Evolutionary conservation across 2,113 vertebrate species (phyloP).

Genomic region (Mixornis gularis): DNA sequence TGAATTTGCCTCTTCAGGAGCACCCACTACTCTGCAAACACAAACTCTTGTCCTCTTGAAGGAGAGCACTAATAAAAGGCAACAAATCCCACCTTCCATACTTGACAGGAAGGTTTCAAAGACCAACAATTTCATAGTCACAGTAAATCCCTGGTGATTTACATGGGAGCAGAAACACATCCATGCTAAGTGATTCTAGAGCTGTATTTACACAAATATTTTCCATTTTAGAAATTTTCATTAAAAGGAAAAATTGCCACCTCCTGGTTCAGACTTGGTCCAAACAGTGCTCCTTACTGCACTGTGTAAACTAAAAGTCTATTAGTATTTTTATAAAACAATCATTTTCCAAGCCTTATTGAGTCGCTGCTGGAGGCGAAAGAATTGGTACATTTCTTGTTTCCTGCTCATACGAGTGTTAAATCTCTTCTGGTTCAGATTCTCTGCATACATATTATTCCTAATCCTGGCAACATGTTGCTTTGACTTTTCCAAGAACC

Average conservation of each 20-base stretch:
- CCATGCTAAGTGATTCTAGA: background rate
- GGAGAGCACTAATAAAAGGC: background rate
- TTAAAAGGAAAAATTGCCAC: background rate
- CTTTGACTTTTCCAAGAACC: background rate
- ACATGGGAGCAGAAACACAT: background rate
- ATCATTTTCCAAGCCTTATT: background rate
- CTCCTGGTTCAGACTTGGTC: background rate
- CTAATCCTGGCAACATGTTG: background rate
- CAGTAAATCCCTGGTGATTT: background rate
- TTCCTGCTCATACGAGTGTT: background rate
- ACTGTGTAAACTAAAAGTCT: background rate
- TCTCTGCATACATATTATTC: background rate
- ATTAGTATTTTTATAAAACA: background rate
- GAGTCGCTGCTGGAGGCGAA: background rate
- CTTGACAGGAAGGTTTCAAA: background rate
- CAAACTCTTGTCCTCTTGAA: background rate
- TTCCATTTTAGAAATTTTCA: background rate
- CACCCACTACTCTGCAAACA: background rate
- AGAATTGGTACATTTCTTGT: background rate
- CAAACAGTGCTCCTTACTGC: background rate
- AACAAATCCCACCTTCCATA: background rate
- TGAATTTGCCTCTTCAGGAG: background rate
- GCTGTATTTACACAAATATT: background rate
- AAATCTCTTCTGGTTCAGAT: background rate
- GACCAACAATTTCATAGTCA: background rate